phyloP scores from a whole-genome alignment of 2,113 vertebrate genomes.

The Eretmodus cyanostictus region DNA sequence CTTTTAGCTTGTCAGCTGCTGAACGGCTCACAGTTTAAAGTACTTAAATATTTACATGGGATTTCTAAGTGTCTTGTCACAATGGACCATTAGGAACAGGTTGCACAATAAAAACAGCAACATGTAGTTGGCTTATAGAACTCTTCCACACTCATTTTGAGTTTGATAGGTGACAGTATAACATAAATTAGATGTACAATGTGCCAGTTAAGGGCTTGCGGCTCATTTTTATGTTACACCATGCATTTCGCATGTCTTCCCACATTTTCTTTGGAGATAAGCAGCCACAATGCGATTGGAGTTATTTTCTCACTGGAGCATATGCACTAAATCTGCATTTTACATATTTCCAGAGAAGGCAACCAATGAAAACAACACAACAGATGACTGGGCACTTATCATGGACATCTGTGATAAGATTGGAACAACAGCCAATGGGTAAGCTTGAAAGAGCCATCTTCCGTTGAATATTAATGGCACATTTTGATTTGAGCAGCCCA shows the following conservation, averaged over 20 bases:
- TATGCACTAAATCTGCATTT: slow-evolving; percentile 4
- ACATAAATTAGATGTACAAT: not conserved
- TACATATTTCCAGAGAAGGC: slow-evolving; percentile 82
- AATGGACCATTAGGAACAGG: not conserved
- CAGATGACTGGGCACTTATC: slow-evolving; percentile 92
- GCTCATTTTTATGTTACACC: not conserved
- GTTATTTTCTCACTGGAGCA: not conserved
- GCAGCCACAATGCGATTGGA: not conserved
- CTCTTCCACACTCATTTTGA: not conserved
- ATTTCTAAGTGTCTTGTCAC: not conserved
- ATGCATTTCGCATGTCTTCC: not conserved
- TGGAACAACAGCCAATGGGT: slow-evolving; percentile 89
- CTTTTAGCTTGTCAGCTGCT: not conserved
- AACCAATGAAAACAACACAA: slow-evolving; percentile 91
- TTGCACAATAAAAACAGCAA: not conserved
- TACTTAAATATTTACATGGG: not conserved
- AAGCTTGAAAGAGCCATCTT: slow-evolving; percentile 30
- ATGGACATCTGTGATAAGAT: slow-evolving; percentile 97
- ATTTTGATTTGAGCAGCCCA: not conserved
- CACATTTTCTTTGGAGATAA: not conserved
- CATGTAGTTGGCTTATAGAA: not conserved
- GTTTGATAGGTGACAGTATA: not conserved
- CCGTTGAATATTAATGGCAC: not conserved
- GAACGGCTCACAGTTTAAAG: not conserved
- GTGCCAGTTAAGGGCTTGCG: not conserved